phyloP scores from a whole-genome alignment of 2,888 invertebrate genomes.

The Melipona beecheii region DNA sequence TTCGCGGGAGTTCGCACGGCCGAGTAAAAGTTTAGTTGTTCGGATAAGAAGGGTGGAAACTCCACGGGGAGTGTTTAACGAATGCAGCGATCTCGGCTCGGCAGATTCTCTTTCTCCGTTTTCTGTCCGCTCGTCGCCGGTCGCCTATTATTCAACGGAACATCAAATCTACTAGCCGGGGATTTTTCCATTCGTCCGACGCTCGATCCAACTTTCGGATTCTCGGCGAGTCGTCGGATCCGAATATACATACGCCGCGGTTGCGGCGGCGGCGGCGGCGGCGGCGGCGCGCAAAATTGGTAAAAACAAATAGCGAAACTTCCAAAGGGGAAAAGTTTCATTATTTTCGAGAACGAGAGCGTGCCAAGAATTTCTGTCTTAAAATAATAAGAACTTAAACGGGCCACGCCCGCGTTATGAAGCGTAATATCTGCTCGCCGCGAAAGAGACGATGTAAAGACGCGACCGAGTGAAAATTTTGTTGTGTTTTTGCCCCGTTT shows the following conservation, averaged over 20 bases:
- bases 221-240: neutral
- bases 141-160: constrained; percentile 41
- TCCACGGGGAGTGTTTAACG: constrained; percentile 39
- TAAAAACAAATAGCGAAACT: constrained; percentile 66
- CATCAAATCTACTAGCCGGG: constrained; percentile 31
- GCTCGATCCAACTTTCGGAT: constrained; percentile 6
- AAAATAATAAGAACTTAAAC: constrained; percentile 64
- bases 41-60: neutral
- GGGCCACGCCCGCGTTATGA: constrained; percentile 29
- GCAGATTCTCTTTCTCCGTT: neutral
- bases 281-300: constrained; percentile 17
- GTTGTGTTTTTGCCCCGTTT: neutral
- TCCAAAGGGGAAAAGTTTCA: constrained; percentile 61
- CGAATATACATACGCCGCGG: constrained; percentile 4
- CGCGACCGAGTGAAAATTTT: constrained; percentile 27
- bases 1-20: neutral
- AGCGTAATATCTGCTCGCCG: constrained; percentile 6
- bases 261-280: neutral
- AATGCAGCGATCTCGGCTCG: constrained; percentile 18
- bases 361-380: constrained; percentile 60
- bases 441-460: neutral
- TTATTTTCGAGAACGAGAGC: constrained; percentile 61
- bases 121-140: neutral
- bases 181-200: constrained; percentile 20
- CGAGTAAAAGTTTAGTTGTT: constrained; percentile 13